Evolutionary conservation across 1,140 invertebrate genomes (phyloP).

Genomic region (Diachasma alloeum): DNA sequence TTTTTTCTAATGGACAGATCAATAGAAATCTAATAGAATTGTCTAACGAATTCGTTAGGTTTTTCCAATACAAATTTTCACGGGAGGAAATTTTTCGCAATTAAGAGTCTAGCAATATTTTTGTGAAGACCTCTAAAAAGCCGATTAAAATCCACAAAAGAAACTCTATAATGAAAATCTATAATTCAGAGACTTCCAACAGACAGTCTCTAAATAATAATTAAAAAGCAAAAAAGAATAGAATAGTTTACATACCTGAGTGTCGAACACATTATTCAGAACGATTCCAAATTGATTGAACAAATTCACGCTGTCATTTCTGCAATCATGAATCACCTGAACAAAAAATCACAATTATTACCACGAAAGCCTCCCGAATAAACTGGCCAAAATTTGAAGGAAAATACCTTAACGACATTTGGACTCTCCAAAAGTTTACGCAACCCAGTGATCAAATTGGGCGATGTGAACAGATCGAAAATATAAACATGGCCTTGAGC

Average conservation of each 20-base stretch:
- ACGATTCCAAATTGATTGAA: slow-evolving; percentile 88
- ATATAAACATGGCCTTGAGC: slow-evolving; percentile 81
- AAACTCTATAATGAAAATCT: too few relatives aligned
- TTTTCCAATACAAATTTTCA: too few relatives aligned
- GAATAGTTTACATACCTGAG: slow-evolving; percentile 72
- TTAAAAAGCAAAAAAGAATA: slow-evolving; percentile 9
- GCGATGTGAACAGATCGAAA: slow-evolving; percentile 90
- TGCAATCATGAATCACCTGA: slow-evolving; percentile 92
- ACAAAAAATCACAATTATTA: slow-evolving; percentile 38
- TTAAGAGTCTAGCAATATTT: neutral
- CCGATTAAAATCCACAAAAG: too few relatives aligned
- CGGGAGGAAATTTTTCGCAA: too few relatives aligned
- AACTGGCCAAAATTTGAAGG: neutral
- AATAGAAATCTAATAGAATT: too few relatives aligned
- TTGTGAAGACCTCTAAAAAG: neutral
- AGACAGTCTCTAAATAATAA: slow-evolving; percentile 15
- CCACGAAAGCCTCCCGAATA: slow-evolving; percentile 14
- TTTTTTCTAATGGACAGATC: too few relatives aligned
- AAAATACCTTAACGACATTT: slow-evolving; percentile 80
- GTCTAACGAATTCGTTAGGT: too few relatives aligned
- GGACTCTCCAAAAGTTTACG: slow-evolving; percentile 83
- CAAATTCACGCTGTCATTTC: slow-evolving; percentile 90
- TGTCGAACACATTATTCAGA: slow-evolving; percentile 92
- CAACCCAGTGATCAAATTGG: slow-evolving; percentile 82
- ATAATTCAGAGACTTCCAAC: too few relatives aligned